Evolutionary conservation across 2,888 invertebrate species (phyloP).

Genomic region (Auanema sp.): DNA sequence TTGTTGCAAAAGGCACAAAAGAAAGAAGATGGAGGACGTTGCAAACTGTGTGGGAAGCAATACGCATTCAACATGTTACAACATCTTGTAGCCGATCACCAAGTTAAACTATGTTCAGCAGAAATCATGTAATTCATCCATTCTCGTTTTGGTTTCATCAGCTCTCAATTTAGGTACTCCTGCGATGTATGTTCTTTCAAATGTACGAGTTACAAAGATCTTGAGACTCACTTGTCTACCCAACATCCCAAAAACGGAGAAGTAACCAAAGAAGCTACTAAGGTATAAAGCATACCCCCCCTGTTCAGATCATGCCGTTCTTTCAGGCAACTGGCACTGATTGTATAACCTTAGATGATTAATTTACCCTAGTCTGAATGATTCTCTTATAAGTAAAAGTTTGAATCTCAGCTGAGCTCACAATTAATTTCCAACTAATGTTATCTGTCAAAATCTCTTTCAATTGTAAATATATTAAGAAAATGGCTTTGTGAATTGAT

Average conservation of each 20-base stretch:
- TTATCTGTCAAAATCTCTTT: not conserved
- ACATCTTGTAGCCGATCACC: conserved; percentile 61
- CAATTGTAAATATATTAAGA: not conserved
- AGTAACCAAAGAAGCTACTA: not conserved
- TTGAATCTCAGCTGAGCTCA: not conserved
- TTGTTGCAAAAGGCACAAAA: conserved; percentile 94
- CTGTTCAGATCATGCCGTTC: not conserved
- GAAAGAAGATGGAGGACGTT: conserved; percentile 88
- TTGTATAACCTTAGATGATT: conserved; percentile 46
- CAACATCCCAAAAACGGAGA: conserved; percentile 53
- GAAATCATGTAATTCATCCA: conserved; percentile 58
- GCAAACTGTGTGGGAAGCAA: conserved; percentile 85
- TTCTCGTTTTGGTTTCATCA: conserved; percentile 12
- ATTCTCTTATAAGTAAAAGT: not conserved
- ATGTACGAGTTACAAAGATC: conserved; percentile 52
- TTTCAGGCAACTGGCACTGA: conserved; percentile 31
- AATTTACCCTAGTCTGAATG: conserved; percentile 7
- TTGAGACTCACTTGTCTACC: conserved; percentile 55
- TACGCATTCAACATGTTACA: conserved; percentile 64
- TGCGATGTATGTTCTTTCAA: conserved; percentile 55
- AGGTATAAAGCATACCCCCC: not conserved
- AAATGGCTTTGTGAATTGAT: too few relatives aligned
- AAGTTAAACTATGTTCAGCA: conserved; percentile 59
- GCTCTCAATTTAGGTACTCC: conserved; percentile 26
- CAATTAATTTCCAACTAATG: not conserved